Evolutionary conservation across 2,797 vertebrate genomes (phyloP).

Genomic region (Amazona ochrocephala): DNA sequence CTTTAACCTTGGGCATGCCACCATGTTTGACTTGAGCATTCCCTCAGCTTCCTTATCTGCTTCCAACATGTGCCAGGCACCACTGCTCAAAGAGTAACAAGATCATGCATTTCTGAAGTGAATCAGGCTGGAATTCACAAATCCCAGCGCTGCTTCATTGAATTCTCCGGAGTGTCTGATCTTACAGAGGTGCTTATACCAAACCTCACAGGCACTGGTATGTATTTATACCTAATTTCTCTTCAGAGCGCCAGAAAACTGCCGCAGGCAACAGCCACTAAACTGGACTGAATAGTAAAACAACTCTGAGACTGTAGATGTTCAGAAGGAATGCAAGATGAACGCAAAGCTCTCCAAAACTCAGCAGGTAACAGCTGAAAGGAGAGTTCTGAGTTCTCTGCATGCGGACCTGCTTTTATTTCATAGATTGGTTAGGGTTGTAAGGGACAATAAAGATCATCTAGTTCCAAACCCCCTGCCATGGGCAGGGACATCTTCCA

Average conservation of each 20-base stretch:
- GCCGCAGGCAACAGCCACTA: not conserved
- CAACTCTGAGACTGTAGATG: not conserved
- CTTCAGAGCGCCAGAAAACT: not conserved
- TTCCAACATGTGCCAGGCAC: not conserved
- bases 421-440: not conserved
- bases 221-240: not conserved
- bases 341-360: not conserved
- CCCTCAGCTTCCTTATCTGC: not conserved
- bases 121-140: not conserved
- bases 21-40: not conserved
- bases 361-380: not conserved
- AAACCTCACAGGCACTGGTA: not conserved
- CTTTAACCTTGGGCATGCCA: not conserved
- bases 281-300: not conserved
- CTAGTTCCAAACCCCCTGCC: not conserved
- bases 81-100: not conserved
- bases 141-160: not conserved
- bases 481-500: not conserved
- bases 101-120: rapidly evolving
- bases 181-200: not conserved
- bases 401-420: not conserved
- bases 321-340: not conserved
- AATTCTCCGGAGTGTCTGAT: not conserved
- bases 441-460: not conserved
- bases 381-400: not conserved